Percentiles rank a stretch among this genome's conserved stretches.
phyloP scores from a whole-genome alignment of 2,113 vertebrate genomes.

The Pelecanus crispus region DNA sequence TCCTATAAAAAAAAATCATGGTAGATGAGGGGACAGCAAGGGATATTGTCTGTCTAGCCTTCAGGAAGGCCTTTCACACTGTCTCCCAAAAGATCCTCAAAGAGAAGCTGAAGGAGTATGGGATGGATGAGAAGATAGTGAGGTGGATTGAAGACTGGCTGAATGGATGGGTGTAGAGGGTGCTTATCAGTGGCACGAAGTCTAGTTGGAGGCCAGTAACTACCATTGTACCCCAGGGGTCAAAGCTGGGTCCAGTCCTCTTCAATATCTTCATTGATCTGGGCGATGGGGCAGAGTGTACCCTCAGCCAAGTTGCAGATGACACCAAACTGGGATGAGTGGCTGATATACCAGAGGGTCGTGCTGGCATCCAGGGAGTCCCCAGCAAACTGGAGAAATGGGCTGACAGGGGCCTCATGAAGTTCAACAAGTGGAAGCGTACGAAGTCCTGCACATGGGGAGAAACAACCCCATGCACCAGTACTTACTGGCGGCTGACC shows the following conservation, averaged over 20 bases:
- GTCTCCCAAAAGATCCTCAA: neutral
- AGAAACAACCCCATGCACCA: neutral
- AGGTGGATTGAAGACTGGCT: neutral
- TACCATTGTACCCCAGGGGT: rapidly evolving
- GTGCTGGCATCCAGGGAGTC: neutral
- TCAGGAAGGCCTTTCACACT: neutral
- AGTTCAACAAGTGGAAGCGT: neutral
- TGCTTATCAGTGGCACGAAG: neutral
- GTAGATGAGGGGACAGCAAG: neutral
- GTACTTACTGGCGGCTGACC: neutral
- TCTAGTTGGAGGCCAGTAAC: neutral
- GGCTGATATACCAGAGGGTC: neutral
- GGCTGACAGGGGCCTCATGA: neutral
- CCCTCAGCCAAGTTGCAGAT: neutral
- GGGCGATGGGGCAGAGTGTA: no score
- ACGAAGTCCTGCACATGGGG: rapidly evolving
- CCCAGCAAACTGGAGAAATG: neutral
- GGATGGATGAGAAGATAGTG: neutral
- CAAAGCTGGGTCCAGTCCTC: neutral
- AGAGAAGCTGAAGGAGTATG: neutral
- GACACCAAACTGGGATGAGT: neutral
- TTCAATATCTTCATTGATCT: neutral
- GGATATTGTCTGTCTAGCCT: neutral
- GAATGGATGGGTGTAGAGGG: neutral
- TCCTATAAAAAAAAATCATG: neutral